Base-by-base conservation (phyloP, 1,140 invertebrate species). In the Drosophila pseudoananassae region DNA sequence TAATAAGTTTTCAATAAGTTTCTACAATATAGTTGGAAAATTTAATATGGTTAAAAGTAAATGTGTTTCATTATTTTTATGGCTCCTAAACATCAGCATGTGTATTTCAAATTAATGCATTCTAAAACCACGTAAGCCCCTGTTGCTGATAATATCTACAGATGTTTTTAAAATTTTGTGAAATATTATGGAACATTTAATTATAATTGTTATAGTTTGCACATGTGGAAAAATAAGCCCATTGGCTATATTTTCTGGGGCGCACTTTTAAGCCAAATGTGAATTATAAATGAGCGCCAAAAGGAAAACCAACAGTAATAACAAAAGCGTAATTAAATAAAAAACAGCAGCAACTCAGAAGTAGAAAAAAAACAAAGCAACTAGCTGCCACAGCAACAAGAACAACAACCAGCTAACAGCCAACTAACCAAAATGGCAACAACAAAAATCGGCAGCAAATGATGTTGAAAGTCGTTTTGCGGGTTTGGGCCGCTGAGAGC, bases 391-490 rank as follows among this genome's bases (percentile, higher is more conserved):
- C 33, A 49, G 66, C n/a, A 68, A 65, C n/a, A 36, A 51, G 46
- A 59, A 59, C 29, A 38, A 52, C 14, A 31, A 31, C n/a, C n/a
- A 40, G 23, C 33, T 20, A 14, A 7, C 25, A 55, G 17, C 58
- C 27, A 29, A 54, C 38, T 20, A 40, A 51, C 27, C 7, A 53
- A 60, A 68, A 47, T 7, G 55, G 51, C 56, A 66, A 64, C 53
- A 47, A 57, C 59, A 29, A 33, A 12, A 27, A 14, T 40, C n/a
- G 4, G n/a, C 38, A 43, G 40, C 14, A 15, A 89, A 72, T 66
- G 77, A 90, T 90, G 89, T 90, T 90, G 89, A 90, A 90, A 90
- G 89, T 90, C 88, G 89, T 90, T 90, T 90, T 88, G 83, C 89
- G 68, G 84, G 83, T 90, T 90, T 82, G 53, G 63, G 25, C 72